These are phyloP conservation scores for Scolopax bukidnonensis DNA, from an alignment of 2,797 vertebrate species.

Conservation along the genomic window DNA sequence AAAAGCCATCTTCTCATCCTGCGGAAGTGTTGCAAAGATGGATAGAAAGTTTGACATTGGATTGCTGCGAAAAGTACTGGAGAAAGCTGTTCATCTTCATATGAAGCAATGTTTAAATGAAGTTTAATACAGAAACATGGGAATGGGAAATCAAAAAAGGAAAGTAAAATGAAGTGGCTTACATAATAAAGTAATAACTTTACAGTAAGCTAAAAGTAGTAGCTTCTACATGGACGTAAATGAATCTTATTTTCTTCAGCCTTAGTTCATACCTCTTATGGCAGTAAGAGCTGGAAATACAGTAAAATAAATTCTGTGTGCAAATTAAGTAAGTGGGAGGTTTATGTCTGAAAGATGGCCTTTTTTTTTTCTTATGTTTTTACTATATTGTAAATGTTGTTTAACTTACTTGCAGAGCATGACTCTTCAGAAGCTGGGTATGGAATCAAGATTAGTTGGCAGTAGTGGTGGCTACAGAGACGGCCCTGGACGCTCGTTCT, in stretches of 20 bases:
- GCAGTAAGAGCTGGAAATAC: background rate
- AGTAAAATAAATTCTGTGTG: background rate
- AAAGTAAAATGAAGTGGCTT: background rate
- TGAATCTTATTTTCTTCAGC: background rate
- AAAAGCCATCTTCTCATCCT: background rate
- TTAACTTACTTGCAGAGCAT: slow-evolving; percentile 82
- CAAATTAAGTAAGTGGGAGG: fast-evolving
- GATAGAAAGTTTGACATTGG: fast-evolving
- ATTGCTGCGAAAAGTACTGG: background rate
- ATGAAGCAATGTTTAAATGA: background rate
- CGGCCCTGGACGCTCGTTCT: slow-evolving; percentile 85
- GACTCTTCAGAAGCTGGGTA: slow-evolving; percentile 91
- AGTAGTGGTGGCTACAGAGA: slow-evolving; percentile 72
- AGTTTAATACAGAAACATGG: background rate
- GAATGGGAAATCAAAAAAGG: background rate
- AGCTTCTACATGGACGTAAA: background rate
- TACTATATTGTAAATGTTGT: background rate
- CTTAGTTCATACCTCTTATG: background rate
- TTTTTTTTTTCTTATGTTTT: background rate
- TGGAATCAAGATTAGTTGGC: slow-evolving; percentile 88
- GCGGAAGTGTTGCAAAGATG: background rate
- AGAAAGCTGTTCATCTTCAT: background rate
- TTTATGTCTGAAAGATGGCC: background rate
- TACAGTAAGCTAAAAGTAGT: background rate
- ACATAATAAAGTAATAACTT: background rate